phyloP scores from a whole-genome alignment of 2,888 invertebrate species.

The Cosmia pyralina region DNA sequence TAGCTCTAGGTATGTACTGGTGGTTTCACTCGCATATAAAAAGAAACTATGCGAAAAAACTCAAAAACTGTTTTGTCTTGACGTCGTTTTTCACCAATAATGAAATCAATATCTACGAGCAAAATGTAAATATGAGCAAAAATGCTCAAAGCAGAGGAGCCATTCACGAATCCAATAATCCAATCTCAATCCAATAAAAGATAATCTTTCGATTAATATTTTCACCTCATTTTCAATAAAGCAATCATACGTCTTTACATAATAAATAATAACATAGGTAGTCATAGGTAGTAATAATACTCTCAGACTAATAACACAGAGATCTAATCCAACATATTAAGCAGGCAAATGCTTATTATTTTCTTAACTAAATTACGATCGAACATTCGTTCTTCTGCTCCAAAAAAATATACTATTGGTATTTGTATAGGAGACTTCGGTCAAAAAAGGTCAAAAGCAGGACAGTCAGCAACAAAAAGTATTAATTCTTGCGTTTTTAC shows the following conservation, averaged over 20 bases:
- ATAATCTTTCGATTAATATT: neutral
- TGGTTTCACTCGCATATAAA: neutral
- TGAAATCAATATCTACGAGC: neutral
- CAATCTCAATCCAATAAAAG: neutral
- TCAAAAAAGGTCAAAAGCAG: conserved; percentile 24
- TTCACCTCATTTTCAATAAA: neutral
- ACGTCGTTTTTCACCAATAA: neutral
- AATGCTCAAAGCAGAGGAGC: neutral
- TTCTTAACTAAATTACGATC: conserved; percentile 44
- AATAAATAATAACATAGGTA: neutral
- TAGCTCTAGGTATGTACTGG: neutral
- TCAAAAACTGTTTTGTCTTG: neutral
- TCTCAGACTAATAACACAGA: conserved; percentile 1
- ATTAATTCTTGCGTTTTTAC: too few relatives aligned
- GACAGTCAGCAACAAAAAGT: neutral
- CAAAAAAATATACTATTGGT: conserved; percentile 24
- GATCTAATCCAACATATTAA: conserved; percentile 28
- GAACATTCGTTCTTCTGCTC: conserved; percentile 24
- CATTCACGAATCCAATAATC: neutral
- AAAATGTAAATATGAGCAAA: neutral
- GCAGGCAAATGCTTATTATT: conserved; percentile 41
- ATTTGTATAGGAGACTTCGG: conserved; percentile 26
- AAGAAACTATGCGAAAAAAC: neutral
- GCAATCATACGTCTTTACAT: neutral
- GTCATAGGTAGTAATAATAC: too few relatives aligned